These are phyloP conservation scores for Scaptomyza reducta DNA, from an alignment of 2,888 invertebrate genomes.

Conservation along the genomic window DNA sequence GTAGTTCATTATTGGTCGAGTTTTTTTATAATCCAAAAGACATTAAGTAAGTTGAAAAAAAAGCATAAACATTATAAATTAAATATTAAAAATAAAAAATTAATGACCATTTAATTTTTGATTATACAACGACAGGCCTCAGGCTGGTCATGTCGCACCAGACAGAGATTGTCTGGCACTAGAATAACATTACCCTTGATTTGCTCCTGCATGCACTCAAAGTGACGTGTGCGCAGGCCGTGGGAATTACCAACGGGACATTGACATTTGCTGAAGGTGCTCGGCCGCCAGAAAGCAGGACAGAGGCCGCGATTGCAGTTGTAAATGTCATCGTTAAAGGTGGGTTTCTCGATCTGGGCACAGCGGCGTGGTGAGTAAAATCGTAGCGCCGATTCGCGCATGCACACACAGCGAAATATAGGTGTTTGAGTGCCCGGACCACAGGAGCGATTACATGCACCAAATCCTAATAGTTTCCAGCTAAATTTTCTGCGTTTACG, in stretches of 20 bases:
- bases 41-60: neutral
- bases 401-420: slow-evolving; percentile 85
- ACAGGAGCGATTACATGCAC: slow-evolving; percentile 91
- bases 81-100: too few species aligned
- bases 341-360: slow-evolving; percentile 86
- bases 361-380: slow-evolving; percentile 89
- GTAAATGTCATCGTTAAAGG: slow-evolving; percentile 86
- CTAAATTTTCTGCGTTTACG: slow-evolving; percentile 85
- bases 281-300: slow-evolving; percentile 91
- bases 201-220: slow-evolving; percentile 87
- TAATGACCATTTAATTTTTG: neutral
- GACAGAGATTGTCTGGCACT: slow-evolving; percentile 87
- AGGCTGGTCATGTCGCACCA: slow-evolving; percentile 83
- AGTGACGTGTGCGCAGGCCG: slow-evolving; percentile 89
- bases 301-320: slow-evolving; percentile 91
- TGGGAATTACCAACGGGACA: slow-evolving; percentile 86
- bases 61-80: too few species aligned
- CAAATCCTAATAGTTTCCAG: slow-evolving; percentile 92
- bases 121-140: slow-evolving; percentile 84
- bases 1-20: slow-evolving; percentile 37
- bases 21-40: slow-evolving; percentile 18
- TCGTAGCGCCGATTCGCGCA: slow-evolving; percentile 87
- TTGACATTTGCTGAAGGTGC: slow-evolving; percentile 91
- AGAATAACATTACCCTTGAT: slow-evolving; percentile 79
- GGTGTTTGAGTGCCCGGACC: slow-evolving; percentile 86